Percentiles rank a stretch among this genome's conserved stretches.
phyloP scores from a whole-genome alignment of 1,140 invertebrate genomes.

The Cecropterus lyciades region DNA sequence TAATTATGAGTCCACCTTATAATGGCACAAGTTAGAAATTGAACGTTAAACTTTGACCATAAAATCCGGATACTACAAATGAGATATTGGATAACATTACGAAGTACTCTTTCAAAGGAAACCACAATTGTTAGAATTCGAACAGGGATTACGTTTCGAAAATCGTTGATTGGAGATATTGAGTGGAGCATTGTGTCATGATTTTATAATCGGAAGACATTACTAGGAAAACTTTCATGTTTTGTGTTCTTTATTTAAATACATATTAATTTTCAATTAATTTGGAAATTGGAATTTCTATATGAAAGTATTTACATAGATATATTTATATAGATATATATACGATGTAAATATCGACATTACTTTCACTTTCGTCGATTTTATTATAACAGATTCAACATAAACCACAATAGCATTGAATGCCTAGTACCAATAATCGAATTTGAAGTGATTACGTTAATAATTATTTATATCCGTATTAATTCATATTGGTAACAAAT shows the following conservation, averaged over 20 bases:
- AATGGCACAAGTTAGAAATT: slow-evolving; percentile 32
- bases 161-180: slow-evolving; percentile 27
- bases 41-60: slow-evolving; percentile 30
- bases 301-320: no score
- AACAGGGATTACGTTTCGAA: slow-evolving; percentile 19
- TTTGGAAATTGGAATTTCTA: no score
- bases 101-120: slow-evolving; percentile 29
- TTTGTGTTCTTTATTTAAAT: no score
- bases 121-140: slow-evolving; percentile 29
- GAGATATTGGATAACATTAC: slow-evolving; percentile 35
- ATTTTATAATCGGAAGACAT: slow-evolving; percentile 5
- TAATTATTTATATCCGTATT: not conserved
- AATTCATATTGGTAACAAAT: not conserved
- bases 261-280: no score
- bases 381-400: no score
- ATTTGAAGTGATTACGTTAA: not conserved
- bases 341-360: no score
- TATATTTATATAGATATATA: no score
- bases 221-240: no score
- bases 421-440: no score
- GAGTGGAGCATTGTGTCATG: slow-evolving; percentile 18
- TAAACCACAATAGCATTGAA: no score
- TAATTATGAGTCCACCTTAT: slow-evolving; percentile 23
- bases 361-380: no score
- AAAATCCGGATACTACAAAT: slow-evolving; percentile 35